Conservation (phyloP, 2,888 invertebrate species). For the Lasioglossum villosulum region DNA sequence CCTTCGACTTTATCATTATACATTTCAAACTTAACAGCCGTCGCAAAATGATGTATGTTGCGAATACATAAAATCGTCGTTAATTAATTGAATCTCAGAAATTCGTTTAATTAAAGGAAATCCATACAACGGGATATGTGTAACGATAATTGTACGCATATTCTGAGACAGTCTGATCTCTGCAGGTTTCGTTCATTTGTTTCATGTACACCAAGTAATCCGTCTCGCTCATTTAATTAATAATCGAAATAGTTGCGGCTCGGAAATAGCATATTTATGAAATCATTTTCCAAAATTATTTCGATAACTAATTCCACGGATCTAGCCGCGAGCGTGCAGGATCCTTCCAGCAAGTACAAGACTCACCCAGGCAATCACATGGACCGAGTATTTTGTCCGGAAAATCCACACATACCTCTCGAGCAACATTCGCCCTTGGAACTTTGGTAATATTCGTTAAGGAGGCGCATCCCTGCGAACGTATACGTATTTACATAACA, state of each 20-base stretch:
- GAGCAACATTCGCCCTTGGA: constrained; percentile 48
- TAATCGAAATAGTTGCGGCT: not conserved
- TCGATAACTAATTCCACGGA: constrained; percentile 16
- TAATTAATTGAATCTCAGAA: not conserved
- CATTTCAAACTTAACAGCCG: not conserved
- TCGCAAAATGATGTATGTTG: not conserved
- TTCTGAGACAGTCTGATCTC: not conserved
- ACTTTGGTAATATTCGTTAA: constrained; percentile 73
- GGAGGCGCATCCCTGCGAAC: constrained; percentile 61
- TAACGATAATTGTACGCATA: not conserved
- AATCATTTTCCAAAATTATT: constrained; percentile 11
- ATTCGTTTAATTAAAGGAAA: not conserved
- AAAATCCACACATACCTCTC: constrained; percentile 31
- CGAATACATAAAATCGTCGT: not conserved
- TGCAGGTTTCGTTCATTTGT: not conserved
- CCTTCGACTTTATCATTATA: not conserved
- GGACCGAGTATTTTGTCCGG: constrained; percentile 28
- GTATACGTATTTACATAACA: constrained; percentile 73
- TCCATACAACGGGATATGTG: not conserved
- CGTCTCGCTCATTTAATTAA: not conserved
- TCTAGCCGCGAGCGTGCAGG: not conserved
- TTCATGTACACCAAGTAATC: not conserved
- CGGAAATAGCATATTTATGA: not conserved
- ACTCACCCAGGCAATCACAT: constrained; percentile 38
- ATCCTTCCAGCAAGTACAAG: not conserved